phyloP scores from a whole-genome alignment of 2,113 vertebrate species.

The Rhegmatorhina hoffmannsi region DNA sequence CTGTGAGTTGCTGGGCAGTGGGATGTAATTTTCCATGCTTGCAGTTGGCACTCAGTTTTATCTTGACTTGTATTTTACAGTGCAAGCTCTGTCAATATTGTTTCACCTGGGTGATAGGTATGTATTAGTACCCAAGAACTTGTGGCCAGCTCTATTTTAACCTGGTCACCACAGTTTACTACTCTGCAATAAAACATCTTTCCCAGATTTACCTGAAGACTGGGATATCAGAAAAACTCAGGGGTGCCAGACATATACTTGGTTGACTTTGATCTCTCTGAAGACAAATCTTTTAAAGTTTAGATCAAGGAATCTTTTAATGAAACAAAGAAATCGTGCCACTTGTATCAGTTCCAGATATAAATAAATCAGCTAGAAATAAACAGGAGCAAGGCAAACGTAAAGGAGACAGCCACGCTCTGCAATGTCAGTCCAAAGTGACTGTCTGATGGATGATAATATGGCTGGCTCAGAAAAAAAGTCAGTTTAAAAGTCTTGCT shows the following conservation, averaged over 20 bases:
- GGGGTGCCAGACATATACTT: neutral
- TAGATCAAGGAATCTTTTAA: conserved; percentile 62
- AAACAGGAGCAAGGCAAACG: conserved; percentile 33
- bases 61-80: neutral
- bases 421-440: conserved; percentile 54
- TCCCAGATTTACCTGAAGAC: neutral
- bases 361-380: conserved; percentile 66
- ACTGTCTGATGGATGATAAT: conserved; percentile 43
- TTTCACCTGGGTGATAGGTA: neutral
- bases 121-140: neutral
- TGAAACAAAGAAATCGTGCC: conserved; percentile 46
- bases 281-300: conserved; percentile 56
- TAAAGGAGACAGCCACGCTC: conserved; percentile 22
- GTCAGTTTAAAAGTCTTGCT: conserved; percentile 29
- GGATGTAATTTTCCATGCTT: conserved; percentile 57
- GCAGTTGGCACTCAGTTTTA: neutral
- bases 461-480: neutral
- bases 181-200: neutral
- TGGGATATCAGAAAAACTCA: neutral
- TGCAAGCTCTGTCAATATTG: neutral
- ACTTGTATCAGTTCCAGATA: conserved; percentile 44
- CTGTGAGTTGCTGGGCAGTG: conserved; percentile 44
- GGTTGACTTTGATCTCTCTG: conserved; percentile 44
- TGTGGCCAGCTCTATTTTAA: neutral
- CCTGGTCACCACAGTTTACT: neutral